Percentiles rank a stretch among this genome's conserved stretches.
phyloP scores from a whole-genome alignment of 2,797 vertebrate species.

The Tarsius wallacei region DNA sequence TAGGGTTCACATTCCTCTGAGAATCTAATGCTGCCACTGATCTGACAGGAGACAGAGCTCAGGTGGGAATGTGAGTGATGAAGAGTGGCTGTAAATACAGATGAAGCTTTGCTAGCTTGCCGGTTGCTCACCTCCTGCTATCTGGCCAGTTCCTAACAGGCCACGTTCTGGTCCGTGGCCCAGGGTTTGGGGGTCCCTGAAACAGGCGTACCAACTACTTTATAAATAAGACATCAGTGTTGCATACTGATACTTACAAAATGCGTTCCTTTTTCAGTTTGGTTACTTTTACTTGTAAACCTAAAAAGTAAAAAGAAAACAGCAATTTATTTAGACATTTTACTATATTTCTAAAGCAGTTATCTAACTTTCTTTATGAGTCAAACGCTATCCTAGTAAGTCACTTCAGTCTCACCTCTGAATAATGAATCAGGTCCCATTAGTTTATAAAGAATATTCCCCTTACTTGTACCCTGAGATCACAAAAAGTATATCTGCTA shows the following conservation, averaged over 20 bases:
- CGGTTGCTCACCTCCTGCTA: too few species aligned
- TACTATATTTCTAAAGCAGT: conserved; percentile 57
- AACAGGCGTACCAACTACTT: conserved; percentile 31
- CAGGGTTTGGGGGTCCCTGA: too few species aligned
- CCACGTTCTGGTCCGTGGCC: too few species aligned
- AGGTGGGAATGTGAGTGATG: too few species aligned
- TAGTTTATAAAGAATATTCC: conserved; percentile 25
- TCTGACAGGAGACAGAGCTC: too few species aligned
- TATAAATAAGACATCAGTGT: conserved; percentile 54
- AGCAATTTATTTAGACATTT: conserved; percentile 73
- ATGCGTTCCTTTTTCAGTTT: conserved; percentile 97
- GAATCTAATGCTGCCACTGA: too few species aligned
- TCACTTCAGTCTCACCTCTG: conserved; percentile 38
- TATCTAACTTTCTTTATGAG: conserved; percentile 59
- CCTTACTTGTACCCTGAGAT: conserved; percentile 44
- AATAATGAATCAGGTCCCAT: conserved; percentile 43
- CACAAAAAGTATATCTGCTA: conserved; percentile 64
- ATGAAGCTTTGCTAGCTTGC: too few species aligned
- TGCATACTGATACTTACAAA: conserved; percentile 94
- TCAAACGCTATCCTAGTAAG: conserved; percentile 63
- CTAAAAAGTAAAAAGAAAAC: conserved; percentile 89
- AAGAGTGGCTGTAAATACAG: too few species aligned
- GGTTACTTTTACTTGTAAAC: conserved; percentile 95
- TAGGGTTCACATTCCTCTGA: too few species aligned
- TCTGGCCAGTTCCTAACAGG: too few species aligned